These are phyloP conservation scores for Oxygymnocypris stewartii DNA, from an alignment of 2,113 vertebrate species.

Conservation along the genomic window DNA sequence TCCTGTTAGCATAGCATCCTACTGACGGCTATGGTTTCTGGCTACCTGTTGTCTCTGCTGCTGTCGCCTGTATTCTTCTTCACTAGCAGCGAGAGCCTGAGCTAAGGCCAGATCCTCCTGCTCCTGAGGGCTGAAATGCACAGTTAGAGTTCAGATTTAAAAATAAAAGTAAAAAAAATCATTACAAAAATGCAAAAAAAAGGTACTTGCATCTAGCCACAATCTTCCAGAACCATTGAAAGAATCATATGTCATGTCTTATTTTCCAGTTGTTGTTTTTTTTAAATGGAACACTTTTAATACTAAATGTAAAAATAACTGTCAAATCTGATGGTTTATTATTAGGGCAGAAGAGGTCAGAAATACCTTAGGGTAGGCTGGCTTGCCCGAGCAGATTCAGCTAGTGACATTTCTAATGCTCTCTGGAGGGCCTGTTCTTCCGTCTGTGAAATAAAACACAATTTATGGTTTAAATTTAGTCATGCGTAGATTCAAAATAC, in stretches of 20 bases:
- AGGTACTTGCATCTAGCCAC: neutral
- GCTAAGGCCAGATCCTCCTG: slow-evolving; percentile 94
- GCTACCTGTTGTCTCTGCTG: slow-evolving; percentile 83
- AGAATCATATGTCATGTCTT: neutral
- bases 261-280: neutral
- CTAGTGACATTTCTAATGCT: slow-evolving; percentile 92
- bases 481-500: neutral
- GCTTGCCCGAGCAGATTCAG: slow-evolving; percentile 74
- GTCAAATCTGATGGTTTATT: neutral
- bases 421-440: slow-evolving; percentile 95
- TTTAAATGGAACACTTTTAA: neutral
- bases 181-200: neutral
- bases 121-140: slow-evolving; percentile 85
- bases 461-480: slow-evolving; percentile 16
- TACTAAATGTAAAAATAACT: neutral
- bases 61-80: slow-evolving; percentile 88
- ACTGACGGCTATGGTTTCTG: slow-evolving; percentile 72
- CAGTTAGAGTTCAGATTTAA: neutral
- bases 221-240: neutral
- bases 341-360: neutral
- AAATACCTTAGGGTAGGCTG: slow-evolving; percentile 75
- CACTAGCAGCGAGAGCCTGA: slow-evolving; percentile 90
- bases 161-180: neutral
- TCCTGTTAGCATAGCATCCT: slow-evolving; percentile 75
- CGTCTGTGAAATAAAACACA: slow-evolving; percentile 71